Conservation (phyloP, 2,113 vertebrate species). For the Clarias gariepinus region DNA sequence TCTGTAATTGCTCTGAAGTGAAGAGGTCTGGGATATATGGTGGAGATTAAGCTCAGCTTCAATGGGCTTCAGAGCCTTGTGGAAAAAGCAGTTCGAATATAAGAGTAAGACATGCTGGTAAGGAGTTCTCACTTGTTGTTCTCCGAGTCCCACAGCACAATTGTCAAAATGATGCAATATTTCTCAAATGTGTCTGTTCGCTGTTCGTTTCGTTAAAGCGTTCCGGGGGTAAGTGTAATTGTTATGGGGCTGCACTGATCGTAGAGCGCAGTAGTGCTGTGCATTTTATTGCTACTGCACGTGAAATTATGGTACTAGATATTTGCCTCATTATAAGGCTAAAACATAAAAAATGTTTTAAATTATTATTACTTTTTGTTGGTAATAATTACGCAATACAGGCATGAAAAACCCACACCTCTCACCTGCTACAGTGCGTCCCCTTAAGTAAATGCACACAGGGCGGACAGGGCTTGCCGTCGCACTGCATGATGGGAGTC, state of each 20-base stretch:
- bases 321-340: slow-evolving; percentile 19
- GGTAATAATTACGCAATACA: slow-evolving; percentile 27
- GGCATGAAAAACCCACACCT: neutral
- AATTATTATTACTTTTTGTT: neutral
- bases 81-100: slow-evolving; percentile 49
- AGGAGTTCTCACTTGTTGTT: slow-evolving; percentile 48
- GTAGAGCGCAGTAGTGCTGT: slow-evolving; percentile 1
- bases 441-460: slow-evolving; percentile 64
- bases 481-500: slow-evolving; percentile 70
- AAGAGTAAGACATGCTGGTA: slow-evolving; percentile 52
- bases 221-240: slow-evolving; percentile 41
- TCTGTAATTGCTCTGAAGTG: slow-evolving; percentile 50
- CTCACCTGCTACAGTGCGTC: slow-evolving; percentile 66
- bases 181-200: slow-evolving; percentile 46
- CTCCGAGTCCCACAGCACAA: slow-evolving; percentile 50
- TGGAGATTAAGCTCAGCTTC: slow-evolving; percentile 43
- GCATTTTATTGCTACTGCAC: slow-evolving; percentile 36
- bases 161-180: slow-evolving; percentile 58
- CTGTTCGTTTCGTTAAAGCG: slow-evolving; percentile 43
- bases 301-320: neutral
- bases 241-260: slow-evolving; percentile 34
- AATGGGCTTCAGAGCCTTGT: slow-evolving; percentile 53
- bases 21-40: slow-evolving; percentile 37
- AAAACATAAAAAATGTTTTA: slow-evolving; percentile 13
- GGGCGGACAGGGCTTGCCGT: slow-evolving; percentile 64